phyloP scores from a whole-genome alignment of 2,888 invertebrate species.

The Aspidapion aeneum region DNA sequence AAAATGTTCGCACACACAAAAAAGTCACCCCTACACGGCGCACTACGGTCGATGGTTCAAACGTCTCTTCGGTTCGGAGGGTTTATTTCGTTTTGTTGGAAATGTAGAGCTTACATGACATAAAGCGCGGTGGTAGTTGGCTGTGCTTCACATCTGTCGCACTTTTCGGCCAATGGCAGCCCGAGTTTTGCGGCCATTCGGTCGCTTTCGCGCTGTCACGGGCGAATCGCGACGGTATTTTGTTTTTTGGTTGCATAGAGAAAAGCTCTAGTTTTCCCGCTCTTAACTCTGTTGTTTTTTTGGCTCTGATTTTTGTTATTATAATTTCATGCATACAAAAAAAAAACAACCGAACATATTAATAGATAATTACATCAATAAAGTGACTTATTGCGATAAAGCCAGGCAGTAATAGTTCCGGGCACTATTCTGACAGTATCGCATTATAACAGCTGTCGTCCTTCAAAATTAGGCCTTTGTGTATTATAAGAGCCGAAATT shows the following conservation, averaged over 20 bases:
- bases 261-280: neutral
- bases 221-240: neutral
- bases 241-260: too few species aligned
- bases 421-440: too few species aligned
- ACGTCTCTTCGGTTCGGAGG: neutral
- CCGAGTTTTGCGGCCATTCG: conserved; percentile 29
- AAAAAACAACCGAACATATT: too few species aligned
- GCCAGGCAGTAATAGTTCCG: too few species aligned
- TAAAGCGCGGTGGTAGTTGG: conserved; percentile 15
- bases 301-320: too few species aligned
- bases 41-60: conserved; percentile 42
- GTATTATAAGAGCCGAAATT: too few species aligned
- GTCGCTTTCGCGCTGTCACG: conserved; percentile 23
- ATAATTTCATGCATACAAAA: too few species aligned
- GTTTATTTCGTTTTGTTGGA: conserved; percentile 37
- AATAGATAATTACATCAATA: too few species aligned
- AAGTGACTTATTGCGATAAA: too few species aligned
- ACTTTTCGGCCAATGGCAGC: conserved; percentile 42
- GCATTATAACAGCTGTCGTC: too few species aligned
- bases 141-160: conserved; percentile 47
- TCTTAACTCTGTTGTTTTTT: too few species aligned
- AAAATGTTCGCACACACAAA: conserved; percentile 45
- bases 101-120: neutral
- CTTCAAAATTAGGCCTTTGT: too few species aligned
- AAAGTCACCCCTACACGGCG: conserved; percentile 47